Evolutionary conservation across 2,113 vertebrate species (phyloP).

Genomic region (Malurus alboscapulatus): DNA sequence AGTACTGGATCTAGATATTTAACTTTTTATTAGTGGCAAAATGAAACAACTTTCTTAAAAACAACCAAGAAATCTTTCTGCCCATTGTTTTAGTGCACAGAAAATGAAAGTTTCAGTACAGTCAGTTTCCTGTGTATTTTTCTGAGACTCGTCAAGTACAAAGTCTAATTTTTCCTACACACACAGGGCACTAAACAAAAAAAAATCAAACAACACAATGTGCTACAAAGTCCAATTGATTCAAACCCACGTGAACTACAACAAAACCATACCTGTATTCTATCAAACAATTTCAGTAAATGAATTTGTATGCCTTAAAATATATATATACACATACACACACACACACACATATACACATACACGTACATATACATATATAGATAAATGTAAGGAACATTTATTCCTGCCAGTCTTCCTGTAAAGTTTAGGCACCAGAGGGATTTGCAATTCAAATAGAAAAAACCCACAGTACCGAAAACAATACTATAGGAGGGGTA

Average conservation of each 20-base stretch:
- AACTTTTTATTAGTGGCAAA: background rate
- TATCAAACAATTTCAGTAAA: background rate
- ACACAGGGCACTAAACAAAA: background rate
- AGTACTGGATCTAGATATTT: background rate
- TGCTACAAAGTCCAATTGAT: background rate
- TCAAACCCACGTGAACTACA: background rate
- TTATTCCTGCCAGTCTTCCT: background rate
- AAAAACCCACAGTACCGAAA: background rate
- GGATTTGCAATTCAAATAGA: background rate
- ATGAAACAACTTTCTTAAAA: background rate
- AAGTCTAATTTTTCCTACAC: background rate
- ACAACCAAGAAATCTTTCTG: background rate
- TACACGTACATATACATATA: background rate
- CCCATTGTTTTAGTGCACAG: background rate
- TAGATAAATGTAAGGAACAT: background rate
- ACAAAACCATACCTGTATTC: background rate
- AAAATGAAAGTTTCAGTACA: background rate
- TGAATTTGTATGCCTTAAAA: background rate
- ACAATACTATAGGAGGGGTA: fast-evolving
- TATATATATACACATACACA: background rate
- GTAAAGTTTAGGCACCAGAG: background rate
- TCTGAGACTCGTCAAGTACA: background rate
- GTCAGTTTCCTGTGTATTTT: background rate
- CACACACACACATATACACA: too few relatives aligned
- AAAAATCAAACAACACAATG: background rate